Percentiles rank a stretch among this genome's conserved stretches.
phyloP scores from a whole-genome alignment of 2,888 invertebrate genomes.

The Cyaniris semiargus region DNA sequence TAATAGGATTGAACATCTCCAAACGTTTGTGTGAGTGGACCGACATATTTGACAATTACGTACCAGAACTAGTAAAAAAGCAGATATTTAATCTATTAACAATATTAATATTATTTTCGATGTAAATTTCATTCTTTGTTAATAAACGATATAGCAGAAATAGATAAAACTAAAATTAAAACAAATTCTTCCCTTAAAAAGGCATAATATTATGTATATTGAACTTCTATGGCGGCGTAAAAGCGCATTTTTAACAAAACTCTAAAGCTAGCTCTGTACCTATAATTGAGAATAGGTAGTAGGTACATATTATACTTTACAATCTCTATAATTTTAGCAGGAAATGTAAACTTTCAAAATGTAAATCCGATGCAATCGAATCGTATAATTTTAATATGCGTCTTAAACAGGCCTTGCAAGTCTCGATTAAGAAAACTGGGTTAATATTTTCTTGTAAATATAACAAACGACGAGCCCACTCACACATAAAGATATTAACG shows the following conservation, averaged over 20 bases:
- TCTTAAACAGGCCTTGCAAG: constrained; percentile 8
- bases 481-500: constrained; percentile 19
- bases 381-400: not conserved
- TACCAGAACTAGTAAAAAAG: not conserved
- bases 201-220: no score
- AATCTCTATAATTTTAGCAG: not conserved
- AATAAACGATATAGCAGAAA: not conserved
- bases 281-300: not conserved
- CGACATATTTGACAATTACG: not conserved
- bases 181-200: no score
- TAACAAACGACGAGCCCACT: constrained; percentile 20
- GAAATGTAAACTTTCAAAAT: not conserved
- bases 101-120: not conserved
- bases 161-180: not conserved
- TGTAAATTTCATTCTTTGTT: not conserved
- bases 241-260: not conserved
- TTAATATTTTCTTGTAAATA: constrained; percentile 29
- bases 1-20: constrained; percentile 27
- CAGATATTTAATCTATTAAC: no score
- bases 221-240: not conserved
- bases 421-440: constrained; percentile 14
- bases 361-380: not conserved
- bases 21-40: not conserved
- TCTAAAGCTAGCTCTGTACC: not conserved
- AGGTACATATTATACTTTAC: not conserved